Conservation (phyloP, 2,888 invertebrate species). For the Acleris holmiana region DNA sequence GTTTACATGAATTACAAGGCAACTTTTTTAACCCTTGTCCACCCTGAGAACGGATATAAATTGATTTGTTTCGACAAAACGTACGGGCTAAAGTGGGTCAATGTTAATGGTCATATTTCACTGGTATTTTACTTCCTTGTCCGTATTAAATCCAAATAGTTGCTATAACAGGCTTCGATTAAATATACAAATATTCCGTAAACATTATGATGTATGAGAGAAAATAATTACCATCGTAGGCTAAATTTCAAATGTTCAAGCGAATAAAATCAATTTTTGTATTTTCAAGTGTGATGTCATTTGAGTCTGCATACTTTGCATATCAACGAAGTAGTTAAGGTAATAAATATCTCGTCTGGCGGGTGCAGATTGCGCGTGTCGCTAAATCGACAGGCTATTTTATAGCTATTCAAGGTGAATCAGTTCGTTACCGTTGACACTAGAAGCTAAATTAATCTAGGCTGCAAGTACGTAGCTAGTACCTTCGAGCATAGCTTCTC, state of each 20-base stretch:
- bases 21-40: constrained; percentile 28
- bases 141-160: too few relatives aligned
- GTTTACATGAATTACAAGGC: constrained; percentile 2
- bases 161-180: too few relatives aligned
- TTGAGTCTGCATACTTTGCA: background rate
- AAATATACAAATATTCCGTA: too few relatives aligned
- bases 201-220: too few relatives aligned
- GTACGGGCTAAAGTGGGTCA: constrained; percentile 29
- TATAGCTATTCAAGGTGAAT: constrained; percentile 51
- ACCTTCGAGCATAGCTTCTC: constrained; percentile 4
- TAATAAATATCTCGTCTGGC: constrained; percentile 7
- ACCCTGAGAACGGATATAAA: constrained; percentile 23
- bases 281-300: constrained; percentile 6
- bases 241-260: too few relatives aligned
- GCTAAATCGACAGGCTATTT: constrained; percentile 15
- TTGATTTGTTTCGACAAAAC: constrained; percentile 30
- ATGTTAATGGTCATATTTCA: constrained; percentile 12
- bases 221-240: too few relatives aligned
- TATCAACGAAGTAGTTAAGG: too few relatives aligned
- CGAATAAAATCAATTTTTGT: background rate
- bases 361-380: constrained; percentile 34
- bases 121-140: background rate
- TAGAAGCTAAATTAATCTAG: constrained; percentile 27
- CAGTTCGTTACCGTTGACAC: constrained; percentile 41
- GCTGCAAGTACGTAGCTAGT: background rate